phyloP scores from a whole-genome alignment of 2,888 invertebrate genomes.

The Diadegma fenestrale region DNA sequence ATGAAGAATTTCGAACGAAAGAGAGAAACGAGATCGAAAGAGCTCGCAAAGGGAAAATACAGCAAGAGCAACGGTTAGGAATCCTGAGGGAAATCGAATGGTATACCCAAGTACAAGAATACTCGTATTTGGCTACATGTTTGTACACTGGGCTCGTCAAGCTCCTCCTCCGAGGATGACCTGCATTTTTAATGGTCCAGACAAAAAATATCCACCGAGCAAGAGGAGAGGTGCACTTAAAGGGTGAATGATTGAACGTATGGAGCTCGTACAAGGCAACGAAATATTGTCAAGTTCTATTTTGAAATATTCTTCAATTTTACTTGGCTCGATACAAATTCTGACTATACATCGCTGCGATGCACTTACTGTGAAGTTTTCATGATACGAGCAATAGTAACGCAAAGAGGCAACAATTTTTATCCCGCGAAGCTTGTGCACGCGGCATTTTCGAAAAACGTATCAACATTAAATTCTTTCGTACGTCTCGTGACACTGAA shows the following conservation, averaged over 20 bases:
- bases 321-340: not conserved
- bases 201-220: slow-evolving; percentile 72
- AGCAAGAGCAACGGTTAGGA: slow-evolving; percentile 8
- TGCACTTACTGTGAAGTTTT: not conserved
- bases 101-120: not conserved
- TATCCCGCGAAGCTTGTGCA: not conserved
- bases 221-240: slow-evolving; percentile 77
- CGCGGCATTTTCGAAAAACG: not conserved
- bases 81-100: slow-evolving; percentile 66
- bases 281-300: not conserved
- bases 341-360: not conserved
- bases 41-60: not conserved
- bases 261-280: not conserved
- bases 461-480: not conserved
- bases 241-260: slow-evolving; percentile 77
- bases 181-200: slow-evolving; percentile 77
- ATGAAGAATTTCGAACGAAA: not conserved
- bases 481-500: not conserved
- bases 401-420: not conserved
- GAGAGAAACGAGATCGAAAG: not conserved
- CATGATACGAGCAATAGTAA: not conserved
- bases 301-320: not conserved
- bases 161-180: slow-evolving; percentile 70
- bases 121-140: slow-evolving; percentile 3
- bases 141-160: slow-evolving; percentile 48